Conservation (phyloP, 2,113 vertebrate genomes). For the human (Homo sapiens) region GRCh38 chr14:93094001-93094500, state of each 20-base stretch:
- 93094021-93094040: not conserved
- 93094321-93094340: not conserved
- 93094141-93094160: not conserved
- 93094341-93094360: not conserved
- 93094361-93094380: not conserved
- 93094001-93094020: not conserved
- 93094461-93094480: not conserved
- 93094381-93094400: not conserved
- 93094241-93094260: not conserved
- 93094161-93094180: not conserved
- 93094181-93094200: not conserved
- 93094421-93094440: accelerated
- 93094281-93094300: not conserved
- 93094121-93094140: not conserved
- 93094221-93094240: not conserved
- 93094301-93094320: not conserved
- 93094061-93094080: not conserved
- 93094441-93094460: not conserved
- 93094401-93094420: not conserved
- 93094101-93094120: not conserved
- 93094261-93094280: not conserved
- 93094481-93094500: not conserved
- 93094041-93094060: not conserved
- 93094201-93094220: not conserved
- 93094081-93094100: not conserved